Evolutionary conservation across 2,888 invertebrate genomes (phyloP), one percentile per base, ranked within the genome.

Genomic region (Tenthredo amoena): DNA sequence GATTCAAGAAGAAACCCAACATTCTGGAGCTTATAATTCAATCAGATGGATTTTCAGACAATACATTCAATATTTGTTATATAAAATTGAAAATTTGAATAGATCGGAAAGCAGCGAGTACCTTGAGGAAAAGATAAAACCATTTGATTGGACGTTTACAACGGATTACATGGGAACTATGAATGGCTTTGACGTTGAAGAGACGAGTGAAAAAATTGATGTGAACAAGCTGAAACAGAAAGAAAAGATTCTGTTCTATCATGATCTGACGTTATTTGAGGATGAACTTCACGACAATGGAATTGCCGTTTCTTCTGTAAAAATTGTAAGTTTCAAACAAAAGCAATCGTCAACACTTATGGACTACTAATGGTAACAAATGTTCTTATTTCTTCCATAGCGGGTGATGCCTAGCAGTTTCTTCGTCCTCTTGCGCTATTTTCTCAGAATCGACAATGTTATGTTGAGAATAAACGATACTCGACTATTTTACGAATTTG

Each of bases 281-380:
- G 99, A 99, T 95, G 99, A 99, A 94, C 94, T 99, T 76, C 99
- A 99, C 92, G 99, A 99, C 94, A 98, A 99, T 95, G 99, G 99
- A 21, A 97, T 98, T 85, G 98, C 99, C 1, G 96, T 97, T 83
- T 95, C 97, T 89, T 97, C 97, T 87, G 98, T 98, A 0, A 99
- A 99, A 96, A 97, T 99, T 94, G 99, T 99, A 95, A 96, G 96
- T 95, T 65, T 26, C n/a, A 21, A 47, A 12, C 34, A 71, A 21
- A 21, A 65, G 21, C 15, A 43, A 40, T 71, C 4, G n/a, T 26
- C 21, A 82, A 50, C 21, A 72, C 72, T 84, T 84, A 31, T 31
- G 0, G 72, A 62, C 85, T 74, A 55, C 85, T 15, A 76, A 34
- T 55, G 47, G 83, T 86, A 85, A 74, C 15, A 6, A 71, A 37